Base-by-base conservation (phyloP, 1,140 invertebrate species). In the Zaprionus inermis region DNA sequence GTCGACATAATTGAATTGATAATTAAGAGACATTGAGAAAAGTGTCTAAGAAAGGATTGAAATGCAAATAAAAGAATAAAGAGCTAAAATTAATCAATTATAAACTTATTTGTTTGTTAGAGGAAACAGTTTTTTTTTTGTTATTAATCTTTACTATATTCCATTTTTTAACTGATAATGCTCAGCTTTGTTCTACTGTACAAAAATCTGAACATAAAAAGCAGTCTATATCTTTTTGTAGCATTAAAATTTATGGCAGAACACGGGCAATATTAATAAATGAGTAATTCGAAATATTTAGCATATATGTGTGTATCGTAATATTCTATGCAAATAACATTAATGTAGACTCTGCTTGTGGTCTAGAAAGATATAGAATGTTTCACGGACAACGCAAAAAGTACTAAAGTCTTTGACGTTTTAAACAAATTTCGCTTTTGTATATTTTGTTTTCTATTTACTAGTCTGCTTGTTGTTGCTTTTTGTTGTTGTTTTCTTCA, bases 361-460 rank as follows among this genome's bases (percentile, higher is more conserved):
- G 14, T 78, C 49, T 69, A 16, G 55, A 38, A 64, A 59, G 49
- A 55, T 57, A 56, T 78, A 68, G 28, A 59, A 56, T 44, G 24
- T 69, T 72, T 65, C 69, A 77, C 74, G 59, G 69, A 86, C 76
- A 81, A 68, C 79, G 75, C 67, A 86, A 79, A 79, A 75, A 85
- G 64, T 80, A 58, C 67, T 66, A 78, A 66, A 72, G 34, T 36
- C 79, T 88, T 88, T 83, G 84, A 73, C 84, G 83, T 78, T 80
- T 78, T 76, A 76, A 81, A 72, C 78, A 86, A 85, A 67, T 81
- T 78, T 57, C 32, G 52, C 7, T 75, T 69, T 77, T 55, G 58
- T 72, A 74, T 83, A 70, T 65, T 69, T 61, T 77, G 30, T 38
- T 61, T 51, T 36, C 54, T 51, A 63, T 69, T 28, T 56, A 18